These are phyloP conservation scores for Micoletzkya japonica DNA, from an alignment of 2,888 invertebrate species.

Conservation along the genomic window DNA sequence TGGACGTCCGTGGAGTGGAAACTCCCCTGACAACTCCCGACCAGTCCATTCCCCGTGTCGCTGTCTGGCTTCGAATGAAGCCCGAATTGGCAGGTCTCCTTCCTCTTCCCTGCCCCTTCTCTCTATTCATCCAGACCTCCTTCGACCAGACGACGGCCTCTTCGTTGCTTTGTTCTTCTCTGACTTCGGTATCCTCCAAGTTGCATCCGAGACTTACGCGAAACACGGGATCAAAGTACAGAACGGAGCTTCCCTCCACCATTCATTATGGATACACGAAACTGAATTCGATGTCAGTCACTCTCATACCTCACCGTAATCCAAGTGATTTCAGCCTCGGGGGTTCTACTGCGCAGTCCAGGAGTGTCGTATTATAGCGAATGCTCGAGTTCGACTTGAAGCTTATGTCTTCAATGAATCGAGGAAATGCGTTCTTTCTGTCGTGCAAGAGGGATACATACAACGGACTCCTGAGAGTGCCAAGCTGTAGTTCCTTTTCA, in stretches of 20 bases:
- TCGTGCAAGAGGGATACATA: slow-evolving; percentile 5
- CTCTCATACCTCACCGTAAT: too few species aligned
- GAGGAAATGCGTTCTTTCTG: neutral
- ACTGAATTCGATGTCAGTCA: too few species aligned
- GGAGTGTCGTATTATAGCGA: neutral
- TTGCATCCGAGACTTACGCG: neutral
- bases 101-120: too few species aligned
- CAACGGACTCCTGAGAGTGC: neutral
- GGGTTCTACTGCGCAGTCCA: slow-evolving; percentile 5
- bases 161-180: neutral
- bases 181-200: neutral
- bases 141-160: neutral
- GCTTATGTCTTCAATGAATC: neutral
- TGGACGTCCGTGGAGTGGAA: too few species aligned
- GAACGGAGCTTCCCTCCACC: neutral
- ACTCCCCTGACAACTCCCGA: too few species aligned
- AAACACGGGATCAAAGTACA: neutral
- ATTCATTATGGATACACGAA: neutral
- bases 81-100: too few species aligned
- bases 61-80: too few species aligned
- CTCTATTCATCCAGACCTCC: neutral
- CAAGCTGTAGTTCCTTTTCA: too few species aligned
- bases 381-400: neutral
- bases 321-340: neutral
- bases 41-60: too few species aligned